A percentile compares a stretch with the other conserved stretches of the same genome.
Conservation (phyloP, 1,140 invertebrate species). For the Drosophila chauvacae region DNA sequence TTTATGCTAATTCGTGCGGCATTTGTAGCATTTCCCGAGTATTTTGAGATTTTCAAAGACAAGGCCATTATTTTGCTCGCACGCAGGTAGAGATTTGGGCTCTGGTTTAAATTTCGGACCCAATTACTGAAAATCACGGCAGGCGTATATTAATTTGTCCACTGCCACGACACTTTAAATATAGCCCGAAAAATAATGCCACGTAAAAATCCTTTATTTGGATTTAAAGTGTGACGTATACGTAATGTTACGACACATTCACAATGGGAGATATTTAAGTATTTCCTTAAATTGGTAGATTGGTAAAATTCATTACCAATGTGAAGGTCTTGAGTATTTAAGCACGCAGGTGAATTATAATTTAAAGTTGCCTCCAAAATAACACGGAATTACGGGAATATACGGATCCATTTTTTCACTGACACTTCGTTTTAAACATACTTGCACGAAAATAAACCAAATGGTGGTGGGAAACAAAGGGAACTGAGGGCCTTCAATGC, state of each 20-base stretch:
- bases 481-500: conserved; percentile 19
- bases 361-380: conserved; percentile 1
- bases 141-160: not conserved
- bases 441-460: conserved; percentile 8
- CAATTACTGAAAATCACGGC: conserved; percentile 1
- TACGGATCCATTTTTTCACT: conserved; percentile 4
- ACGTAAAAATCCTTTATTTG: no score
- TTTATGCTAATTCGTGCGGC: conserved; percentile 75
- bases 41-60: conserved; percentile 68
- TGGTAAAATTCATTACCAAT: not conserved
- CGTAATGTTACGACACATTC: not conserved
- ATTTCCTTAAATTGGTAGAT: not conserved
- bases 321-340: conserved; percentile 20
- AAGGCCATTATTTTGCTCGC: conserved; percentile 39
- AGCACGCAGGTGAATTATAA: conserved; percentile 7
- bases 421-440: conserved; percentile 14
- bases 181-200: not conserved
- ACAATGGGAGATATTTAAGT: no score
- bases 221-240: not conserved
- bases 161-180: not conserved
- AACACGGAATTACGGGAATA: not conserved
- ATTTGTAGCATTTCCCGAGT: conserved; percentile 72
- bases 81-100: conserved; percentile 24
- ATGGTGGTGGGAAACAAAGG: conserved; percentile 8
- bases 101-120: conserved; percentile 1